Evolutionary conservation across 2,888 invertebrate genomes (phyloP), one percentile per base, ranked within the genome.

Genomic region (Peribatodes rhomboidaria): DNA sequence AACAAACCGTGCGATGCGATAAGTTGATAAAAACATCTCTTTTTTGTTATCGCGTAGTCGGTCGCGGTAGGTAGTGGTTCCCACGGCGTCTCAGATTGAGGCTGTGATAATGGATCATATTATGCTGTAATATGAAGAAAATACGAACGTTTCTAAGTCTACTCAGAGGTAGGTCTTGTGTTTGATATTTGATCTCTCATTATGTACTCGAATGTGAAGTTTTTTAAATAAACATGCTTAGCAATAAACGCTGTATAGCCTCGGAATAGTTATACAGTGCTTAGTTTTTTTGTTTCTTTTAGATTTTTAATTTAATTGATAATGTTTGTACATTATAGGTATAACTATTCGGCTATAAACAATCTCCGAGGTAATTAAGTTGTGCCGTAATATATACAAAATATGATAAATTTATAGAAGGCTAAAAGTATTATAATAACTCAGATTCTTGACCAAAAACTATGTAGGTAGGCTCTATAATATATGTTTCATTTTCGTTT

Each of bases 1-100:
- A 77, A 75, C 70, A 68, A 72, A 67, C 64, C 70, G 50, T 67
- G 59, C 58, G 74, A 77, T 67, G 59, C 58, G 74, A 77, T 75
- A 77, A 76, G 42, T 41, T 70, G 74, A 77, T 77, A 77, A 78
- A 70, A 73, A 73, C 50, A 63, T 68, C 73, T 61, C 55, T n/a
- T 66, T 62, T 71, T 71, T 71, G 72, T 76, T 79, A 78, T 77
- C 76, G 56, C 41, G 41, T 55, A 18, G 64, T 73, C 66, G 74
- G 67, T 66, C 55, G 69, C 65, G 65, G 33, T 52, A 63, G 52
- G 18, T 69, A 57, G 58, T 54, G 65, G 73, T 82, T 84, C 84
- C 74, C 84, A 84, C 82, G 81, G 61, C 74, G 67, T 72, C 71
- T 69, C 63, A 74, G 81, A 81, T 73, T 70, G 72, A 75, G 71